These are phyloP conservation scores for Villa cingulata DNA, from an alignment of 2,888 invertebrate genomes.

Conservation along the genomic window DNA sequence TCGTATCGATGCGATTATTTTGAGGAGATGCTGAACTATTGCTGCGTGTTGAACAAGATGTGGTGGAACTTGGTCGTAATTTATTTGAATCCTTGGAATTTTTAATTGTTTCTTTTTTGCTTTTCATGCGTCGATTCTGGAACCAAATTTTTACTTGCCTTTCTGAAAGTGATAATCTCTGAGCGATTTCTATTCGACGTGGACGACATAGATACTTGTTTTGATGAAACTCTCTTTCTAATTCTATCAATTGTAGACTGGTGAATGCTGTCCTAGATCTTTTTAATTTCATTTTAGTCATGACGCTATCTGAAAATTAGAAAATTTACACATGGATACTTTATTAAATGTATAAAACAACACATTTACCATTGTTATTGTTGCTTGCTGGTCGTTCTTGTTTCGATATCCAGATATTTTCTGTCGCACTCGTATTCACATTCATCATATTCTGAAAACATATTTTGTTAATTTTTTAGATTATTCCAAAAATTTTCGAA, in stretches of 20 bases:
- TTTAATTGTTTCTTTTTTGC: slow-evolving; percentile 48
- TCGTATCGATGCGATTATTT: neutral
- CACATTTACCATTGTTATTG: no score
- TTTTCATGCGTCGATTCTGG: slow-evolving; percentile 69
- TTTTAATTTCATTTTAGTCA: slow-evolving; percentile 36
- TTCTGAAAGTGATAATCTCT: slow-evolving; percentile 76
- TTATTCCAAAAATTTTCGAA: no score
- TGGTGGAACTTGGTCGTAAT: slow-evolving; percentile 5
- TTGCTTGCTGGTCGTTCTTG: no score
- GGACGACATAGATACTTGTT: slow-evolving; percentile 86
- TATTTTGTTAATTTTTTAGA: no score
- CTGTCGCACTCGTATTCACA: no score
- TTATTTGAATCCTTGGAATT: slow-evolving; percentile 1
- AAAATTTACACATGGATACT: no score
- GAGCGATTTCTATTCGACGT: slow-evolving; percentile 89
- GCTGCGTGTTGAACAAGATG: slow-evolving; percentile 1
- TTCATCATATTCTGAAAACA: no score
- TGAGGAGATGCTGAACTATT: slow-evolving; percentile 5
- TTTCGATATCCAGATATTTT: no score
- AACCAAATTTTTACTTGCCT: slow-evolving; percentile 81
- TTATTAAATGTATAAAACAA: no score
- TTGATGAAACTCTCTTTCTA: slow-evolving; percentile 92
- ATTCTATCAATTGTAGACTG: slow-evolving; percentile 84
- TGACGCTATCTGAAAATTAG: neutral
- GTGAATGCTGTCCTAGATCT: slow-evolving; percentile 91